Base-by-base conservation (phyloP, 2,113 vertebrate species). In the Perca fluviatilis region DNA sequence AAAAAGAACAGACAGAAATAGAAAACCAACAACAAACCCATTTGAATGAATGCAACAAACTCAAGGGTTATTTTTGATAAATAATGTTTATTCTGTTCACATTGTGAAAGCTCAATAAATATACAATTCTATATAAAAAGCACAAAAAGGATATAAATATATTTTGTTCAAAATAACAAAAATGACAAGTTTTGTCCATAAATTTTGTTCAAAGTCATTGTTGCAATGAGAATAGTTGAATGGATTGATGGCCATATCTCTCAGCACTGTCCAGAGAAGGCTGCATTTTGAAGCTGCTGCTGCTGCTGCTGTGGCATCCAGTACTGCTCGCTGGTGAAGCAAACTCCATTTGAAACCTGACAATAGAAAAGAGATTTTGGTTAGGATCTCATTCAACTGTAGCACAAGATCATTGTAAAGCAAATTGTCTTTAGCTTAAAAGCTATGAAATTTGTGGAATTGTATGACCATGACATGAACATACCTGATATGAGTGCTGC, bases 61-160 rank as follows among this genome's bases (percentile, higher is more conserved):
- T 23, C 11, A 19, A 13, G 21, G 5, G 6, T 62, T 54, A 54
- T 76, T 40, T 67, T 65, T 49, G 15, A 90, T 89, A 89, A 91
- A 89, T 88, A 73, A 25, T 30, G 11, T 91, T 93, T 89, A 91
- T 91, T 92, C 46, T 70, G 23, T 36, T 86, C 47, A 84, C 67
- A 69, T 54, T 62, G 57, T 81, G 19, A 86, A 84, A 82, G 11
- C 8, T 60, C 6, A 86, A 89, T 94, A 92, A 94, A 94, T 94
- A 92, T 5, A 85, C 51, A 85, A 13, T 68, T 78, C 1, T 91
- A 82, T 86, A 18, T 87, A 91, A 92, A 80, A 82, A 77, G 43
- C 53, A 46, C 1, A 72, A 11, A 49, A 21, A 0, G 33, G 6
- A 61, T 15, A 69, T 3, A 79, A n/a, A 47, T 71, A 77, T 25